These are phyloP conservation scores for Somateria mollissima DNA, from an alignment of 2,797 vertebrate species.

Conservation along the genomic window DNA sequence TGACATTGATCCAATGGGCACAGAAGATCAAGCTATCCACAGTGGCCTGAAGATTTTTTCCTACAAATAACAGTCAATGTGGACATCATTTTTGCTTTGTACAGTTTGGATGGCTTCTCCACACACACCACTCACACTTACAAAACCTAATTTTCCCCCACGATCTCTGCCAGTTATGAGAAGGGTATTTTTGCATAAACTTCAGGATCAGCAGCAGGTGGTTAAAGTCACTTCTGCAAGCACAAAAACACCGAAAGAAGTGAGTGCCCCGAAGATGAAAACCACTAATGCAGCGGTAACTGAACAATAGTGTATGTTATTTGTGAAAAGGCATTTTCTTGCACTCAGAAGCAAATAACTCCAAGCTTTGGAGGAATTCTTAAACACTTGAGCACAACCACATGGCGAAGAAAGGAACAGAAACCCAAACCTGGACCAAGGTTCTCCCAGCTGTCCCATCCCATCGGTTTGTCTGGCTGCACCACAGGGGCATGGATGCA, in stretches of 20 bases:
- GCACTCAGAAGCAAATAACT: neutral
- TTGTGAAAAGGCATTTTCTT: neutral
- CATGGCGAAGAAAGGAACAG: neutral
- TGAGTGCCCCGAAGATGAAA: neutral
- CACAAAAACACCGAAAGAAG: neutral
- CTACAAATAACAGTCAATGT: neutral
- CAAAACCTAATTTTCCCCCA: neutral
- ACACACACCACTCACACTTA: neutral
- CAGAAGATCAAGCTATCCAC: neutral
- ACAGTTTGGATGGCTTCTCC: neutral
- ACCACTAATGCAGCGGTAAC: accelerated
- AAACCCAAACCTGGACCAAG: neutral
- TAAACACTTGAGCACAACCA: neutral
- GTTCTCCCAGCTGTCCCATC: neutral
- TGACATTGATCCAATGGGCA: neutral
- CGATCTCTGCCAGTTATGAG: neutral
- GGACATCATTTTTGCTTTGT: neutral
- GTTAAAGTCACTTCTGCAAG: neutral
- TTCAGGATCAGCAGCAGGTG: neutral
- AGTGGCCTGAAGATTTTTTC: neutral
- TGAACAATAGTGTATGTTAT: accelerated
- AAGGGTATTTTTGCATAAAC: neutral
- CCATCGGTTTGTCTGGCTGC: accelerated
- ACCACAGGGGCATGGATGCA: accelerated
- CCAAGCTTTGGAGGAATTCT: neutral